Conservation (phyloP, 1,140 invertebrate species). For the Proales similis region DNA sequence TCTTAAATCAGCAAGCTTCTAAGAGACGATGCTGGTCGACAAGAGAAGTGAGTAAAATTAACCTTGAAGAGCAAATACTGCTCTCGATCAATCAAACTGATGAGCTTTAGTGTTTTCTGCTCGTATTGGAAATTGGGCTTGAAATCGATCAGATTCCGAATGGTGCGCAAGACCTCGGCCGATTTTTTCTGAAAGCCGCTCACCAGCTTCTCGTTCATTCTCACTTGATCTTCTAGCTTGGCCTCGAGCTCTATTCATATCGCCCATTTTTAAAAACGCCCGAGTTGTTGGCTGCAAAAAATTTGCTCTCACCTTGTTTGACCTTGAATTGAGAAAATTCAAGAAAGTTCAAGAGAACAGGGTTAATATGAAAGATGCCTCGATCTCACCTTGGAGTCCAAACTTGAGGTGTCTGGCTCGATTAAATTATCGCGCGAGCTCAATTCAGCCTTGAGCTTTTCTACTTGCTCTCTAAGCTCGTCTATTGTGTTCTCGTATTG, state of each 20-base stretch:
- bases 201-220: constrained; percentile 15
- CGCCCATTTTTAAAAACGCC: background rate
- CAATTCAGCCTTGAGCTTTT: background rate
- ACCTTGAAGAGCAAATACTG: constrained; percentile 16
- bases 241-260: constrained; percentile 11
- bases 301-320: constrained; percentile 1
- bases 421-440: too few species aligned
- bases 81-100: constrained; percentile 13
- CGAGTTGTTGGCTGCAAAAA: background rate
- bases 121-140: constrained; percentile 34
- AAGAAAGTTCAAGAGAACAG: too few species aligned
- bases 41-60: background rate
- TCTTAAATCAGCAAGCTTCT: background rate
- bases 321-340: background rate
- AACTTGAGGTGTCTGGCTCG: too few species aligned
- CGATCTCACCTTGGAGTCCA: too few species aligned
- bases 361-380: too few species aligned
- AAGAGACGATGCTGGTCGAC: background rate
- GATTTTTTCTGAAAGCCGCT: constrained; percentile 34
- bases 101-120: constrained; percentile 26
- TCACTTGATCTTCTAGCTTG: constrained; percentile 17
- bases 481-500: constrained; percentile 19
- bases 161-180: constrained; percentile 2
- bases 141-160: constrained; percentile 16
- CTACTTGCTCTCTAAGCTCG: background rate